Evolutionary conservation across 2,113 vertebrate genomes (phyloP).

Genomic region (Menidia beryllina): DNA sequence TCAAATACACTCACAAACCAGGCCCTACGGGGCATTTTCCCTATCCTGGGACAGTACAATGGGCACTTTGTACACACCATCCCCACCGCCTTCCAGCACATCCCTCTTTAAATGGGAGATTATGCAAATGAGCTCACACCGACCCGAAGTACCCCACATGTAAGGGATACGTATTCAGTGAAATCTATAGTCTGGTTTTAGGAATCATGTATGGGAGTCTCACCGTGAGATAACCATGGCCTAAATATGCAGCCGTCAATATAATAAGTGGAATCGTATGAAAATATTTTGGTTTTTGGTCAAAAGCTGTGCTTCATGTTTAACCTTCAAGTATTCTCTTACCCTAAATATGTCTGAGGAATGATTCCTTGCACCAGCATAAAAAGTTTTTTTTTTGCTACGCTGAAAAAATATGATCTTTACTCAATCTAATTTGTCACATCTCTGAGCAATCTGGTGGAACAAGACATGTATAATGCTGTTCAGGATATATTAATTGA

Average conservation of each 20-base stretch:
- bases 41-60: constrained; percentile 75
- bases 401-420: constrained; percentile 40
- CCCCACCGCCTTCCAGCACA: constrained; percentile 73
- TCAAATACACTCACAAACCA: constrained; percentile 30
- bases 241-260: constrained; percentile 38
- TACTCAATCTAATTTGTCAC: constrained; percentile 40
- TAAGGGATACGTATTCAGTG: constrained; percentile 70
- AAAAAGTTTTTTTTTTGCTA: constrained; percentile 31
- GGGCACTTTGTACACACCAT: constrained; percentile 75
- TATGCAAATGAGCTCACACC: constrained; percentile 76
- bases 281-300: constrained; percentile 3
- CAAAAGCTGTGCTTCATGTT: constrained; percentile 2
- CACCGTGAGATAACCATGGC: constrained; percentile 47
- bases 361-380: constrained; percentile 28
- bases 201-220: constrained; percentile 55
- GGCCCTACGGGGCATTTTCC: constrained; percentile 73
- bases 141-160: constrained; percentile 60
- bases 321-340: background rate
- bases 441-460: constrained; percentile 40
- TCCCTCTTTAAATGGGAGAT: constrained; percentile 81
- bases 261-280: constrained; percentile 51
- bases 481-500: constrained; percentile 1
- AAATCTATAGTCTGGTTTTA: constrained; percentile 63
- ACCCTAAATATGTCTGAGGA: constrained; percentile 23
- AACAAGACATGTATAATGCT: constrained; percentile 8